Conservation (phyloP, 2,888 invertebrate species). For the Ormyrus pomaceus region DNA sequence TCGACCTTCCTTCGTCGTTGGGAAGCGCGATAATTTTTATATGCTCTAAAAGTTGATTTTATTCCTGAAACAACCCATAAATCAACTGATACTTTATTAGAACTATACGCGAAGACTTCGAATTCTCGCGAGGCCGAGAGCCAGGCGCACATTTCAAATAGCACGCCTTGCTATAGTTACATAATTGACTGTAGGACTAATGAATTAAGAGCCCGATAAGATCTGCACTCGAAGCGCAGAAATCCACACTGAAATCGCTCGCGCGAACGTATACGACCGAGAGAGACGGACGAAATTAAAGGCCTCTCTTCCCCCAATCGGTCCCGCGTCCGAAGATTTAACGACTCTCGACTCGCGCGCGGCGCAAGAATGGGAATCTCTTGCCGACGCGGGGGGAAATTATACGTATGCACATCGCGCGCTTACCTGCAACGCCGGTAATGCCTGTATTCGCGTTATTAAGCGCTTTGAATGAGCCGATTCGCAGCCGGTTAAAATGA, state of each 20-base stretch:
- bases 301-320: constrained; percentile 10
- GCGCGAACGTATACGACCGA: no score
- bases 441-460: constrained; percentile 24
- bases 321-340: constrained; percentile 25
- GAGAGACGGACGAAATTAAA: constrained; percentile 31
- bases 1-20: no score
- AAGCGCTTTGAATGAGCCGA: constrained; percentile 18
- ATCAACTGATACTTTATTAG: no score
- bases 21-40: no score
- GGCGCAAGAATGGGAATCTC: constrained; percentile 24
- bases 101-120: no score
- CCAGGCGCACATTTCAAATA: no score
- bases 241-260: not conserved
- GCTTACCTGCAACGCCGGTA: no score
- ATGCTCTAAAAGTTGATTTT: no score
- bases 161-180: not conserved
- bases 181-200: constrained; percentile 29
- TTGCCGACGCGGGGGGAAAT: not conserved
- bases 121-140: no score
- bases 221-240: constrained; percentile 28
- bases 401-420: no score
- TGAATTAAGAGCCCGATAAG: constrained; percentile 36
- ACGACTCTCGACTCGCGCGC: not conserved
- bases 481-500: not conserved
- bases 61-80: no score